Base-by-base conservation (phyloP, 2,113 vertebrate species). In the Aix galericulata region DNA sequence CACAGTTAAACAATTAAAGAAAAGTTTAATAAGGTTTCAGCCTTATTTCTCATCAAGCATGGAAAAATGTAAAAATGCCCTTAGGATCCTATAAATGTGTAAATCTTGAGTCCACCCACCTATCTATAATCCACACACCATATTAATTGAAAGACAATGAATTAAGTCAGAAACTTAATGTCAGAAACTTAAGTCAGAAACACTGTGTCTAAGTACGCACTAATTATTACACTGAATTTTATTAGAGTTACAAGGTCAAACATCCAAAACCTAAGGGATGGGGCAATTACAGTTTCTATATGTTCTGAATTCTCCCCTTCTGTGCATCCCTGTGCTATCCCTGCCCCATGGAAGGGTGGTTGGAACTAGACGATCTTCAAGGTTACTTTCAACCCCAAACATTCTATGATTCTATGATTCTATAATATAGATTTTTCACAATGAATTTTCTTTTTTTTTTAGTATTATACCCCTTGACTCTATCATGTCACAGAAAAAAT, bases 21-120 rank as follows among this genome's bases (percentile, higher is more conserved):
- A 55, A 92, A 93, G 36, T 96, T 96, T 94, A 78, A 82, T 93
- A 93, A 77, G 89, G 18, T 95, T 94, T 91, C 81, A 96, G 40
- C 46, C 73, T 66, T 84, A 31, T 63, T 63, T 80, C 38, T 97
- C 31, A 80, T 88, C 58, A 87, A 85, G 71, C 91, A 80, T 82
- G 40, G 20, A 71, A 95, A 67, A 85, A 91, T 34, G 53, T 60
- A 87, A 89, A 93, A 87, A 86, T 88, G 46, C 52, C 69, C 84
- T 87, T 73, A 95, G 73, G 81, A 85, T 74, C 87, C 60, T 91
- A 68, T 96, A 92, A 92, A 91, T 94, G 92, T 84, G 78, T 66
- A 91, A 97, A 96, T 95, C 38, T 21, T 86, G 87, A 91, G 31
- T 55, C 89, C 42, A 94, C 88, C 90, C 38, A 86, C 68, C 38